phyloP scores from a whole-genome alignment of 2,888 invertebrate genomes.

The Tolmerus cingulatus region DNA sequence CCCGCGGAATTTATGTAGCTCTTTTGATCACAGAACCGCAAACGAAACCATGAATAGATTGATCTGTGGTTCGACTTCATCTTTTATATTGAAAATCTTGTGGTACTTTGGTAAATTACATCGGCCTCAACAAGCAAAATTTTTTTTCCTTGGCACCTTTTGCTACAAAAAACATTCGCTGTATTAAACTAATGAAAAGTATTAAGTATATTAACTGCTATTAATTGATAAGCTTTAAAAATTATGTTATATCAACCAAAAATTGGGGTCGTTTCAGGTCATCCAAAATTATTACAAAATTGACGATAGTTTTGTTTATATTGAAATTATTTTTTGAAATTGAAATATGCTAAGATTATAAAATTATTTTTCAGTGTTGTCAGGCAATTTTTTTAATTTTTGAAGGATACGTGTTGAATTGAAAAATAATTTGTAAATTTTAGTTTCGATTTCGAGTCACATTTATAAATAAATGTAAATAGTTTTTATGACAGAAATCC shows the following conservation, averaged over 20 bases:
- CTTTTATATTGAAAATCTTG: neutral
- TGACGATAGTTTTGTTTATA: too few species aligned
- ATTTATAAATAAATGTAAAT: too few species aligned
- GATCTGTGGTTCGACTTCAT: neutral
- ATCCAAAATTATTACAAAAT: too few species aligned
- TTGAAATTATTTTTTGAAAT: too few species aligned
- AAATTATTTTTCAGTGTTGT: too few species aligned
- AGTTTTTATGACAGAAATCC: too few species aligned
- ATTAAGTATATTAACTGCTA: too few species aligned
- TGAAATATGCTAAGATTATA: too few species aligned
- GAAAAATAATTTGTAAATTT: too few species aligned
- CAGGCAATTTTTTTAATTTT: too few species aligned
- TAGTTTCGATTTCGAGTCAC: too few species aligned
- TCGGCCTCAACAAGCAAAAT: neutral
- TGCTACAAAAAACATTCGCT: neutral
- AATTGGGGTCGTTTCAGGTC: neutral
- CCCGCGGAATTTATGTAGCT: neutral
- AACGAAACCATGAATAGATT: neutral
- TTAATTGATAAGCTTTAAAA: neutral
- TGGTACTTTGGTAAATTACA: neutral
- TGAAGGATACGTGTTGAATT: too few species aligned
- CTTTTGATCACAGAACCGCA: neutral
- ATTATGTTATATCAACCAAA: neutral
- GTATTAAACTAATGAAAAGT: neutral
- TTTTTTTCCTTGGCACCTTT: neutral